Conservation (phyloP, 2,113 vertebrate genomes). For the Ageneiosus marmoratus region DNA sequence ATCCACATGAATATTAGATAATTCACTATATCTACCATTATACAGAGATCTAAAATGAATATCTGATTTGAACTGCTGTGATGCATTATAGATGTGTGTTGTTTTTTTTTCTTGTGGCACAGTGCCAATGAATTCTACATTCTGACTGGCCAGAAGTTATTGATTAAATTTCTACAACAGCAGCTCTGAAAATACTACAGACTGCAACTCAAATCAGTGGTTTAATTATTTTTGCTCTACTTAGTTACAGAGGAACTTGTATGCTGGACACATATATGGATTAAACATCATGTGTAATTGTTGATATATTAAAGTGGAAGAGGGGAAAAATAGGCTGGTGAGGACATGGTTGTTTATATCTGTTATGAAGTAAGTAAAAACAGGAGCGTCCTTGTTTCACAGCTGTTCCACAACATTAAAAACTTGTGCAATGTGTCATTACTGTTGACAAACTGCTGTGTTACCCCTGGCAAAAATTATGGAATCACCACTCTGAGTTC, state of each 20-base stretch:
- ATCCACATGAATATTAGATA: slow-evolving; percentile 25
- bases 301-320: neutral
- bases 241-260: too few species aligned
- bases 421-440: neutral
- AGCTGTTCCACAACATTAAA: neutral
- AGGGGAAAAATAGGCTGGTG: neutral
- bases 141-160: neutral
- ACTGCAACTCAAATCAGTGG: neutral
- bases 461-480: too few species aligned
- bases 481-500: too few species aligned
- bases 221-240: too few species aligned
- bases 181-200: neutral
- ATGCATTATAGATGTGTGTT: slow-evolving; percentile 43
- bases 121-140: neutral
- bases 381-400: neutral
- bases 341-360: neutral
- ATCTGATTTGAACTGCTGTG: slow-evolving; percentile 40
- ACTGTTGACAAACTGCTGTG: neutral
- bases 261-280: neutral
- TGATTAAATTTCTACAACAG: neutral
- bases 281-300: neutral
- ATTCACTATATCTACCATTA: slow-evolving; percentile 4
- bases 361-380: neutral
- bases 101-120: neutral
- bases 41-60: slow-evolving; percentile 12